These are phyloP conservation scores for Girardinichthys multiradiatus DNA, from an alignment of 2,113 vertebrate genomes.

Conservation along the genomic window DNA sequence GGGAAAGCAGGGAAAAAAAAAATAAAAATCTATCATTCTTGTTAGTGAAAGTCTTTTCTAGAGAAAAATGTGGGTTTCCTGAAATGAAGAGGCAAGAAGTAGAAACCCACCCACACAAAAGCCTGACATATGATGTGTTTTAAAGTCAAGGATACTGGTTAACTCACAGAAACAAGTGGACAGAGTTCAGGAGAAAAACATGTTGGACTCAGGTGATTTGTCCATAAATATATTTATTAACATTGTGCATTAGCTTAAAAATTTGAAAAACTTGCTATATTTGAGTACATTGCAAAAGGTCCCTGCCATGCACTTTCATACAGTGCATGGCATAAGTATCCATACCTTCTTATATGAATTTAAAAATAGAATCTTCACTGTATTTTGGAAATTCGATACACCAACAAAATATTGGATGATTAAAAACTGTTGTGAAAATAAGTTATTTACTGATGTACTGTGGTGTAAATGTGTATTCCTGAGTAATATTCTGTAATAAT, in stretches of 20 bases:
- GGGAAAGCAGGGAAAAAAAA: slow-evolving; percentile 12
- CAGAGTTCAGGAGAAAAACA: neutral
- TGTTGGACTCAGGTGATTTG: neutral
- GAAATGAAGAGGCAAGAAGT: neutral
- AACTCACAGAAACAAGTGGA: neutral
- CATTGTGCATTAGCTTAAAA: neutral
- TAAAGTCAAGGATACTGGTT: neutral
- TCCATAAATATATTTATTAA: neutral
- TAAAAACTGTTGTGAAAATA: too few species aligned
- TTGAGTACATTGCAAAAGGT: neutral
- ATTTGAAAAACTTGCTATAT: neutral
- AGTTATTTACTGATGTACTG: too few species aligned
- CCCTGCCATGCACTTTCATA: too few species aligned
- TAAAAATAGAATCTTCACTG: too few species aligned
- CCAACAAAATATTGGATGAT: too few species aligned
- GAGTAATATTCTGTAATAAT: too few species aligned
- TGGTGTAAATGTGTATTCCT: too few species aligned
- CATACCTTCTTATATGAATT: too few species aligned
- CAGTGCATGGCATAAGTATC: too few species aligned
- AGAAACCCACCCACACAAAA: slow-evolving; percentile 6
- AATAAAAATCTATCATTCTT: slow-evolving; percentile 20
- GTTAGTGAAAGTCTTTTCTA: neutral
- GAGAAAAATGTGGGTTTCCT: neutral
- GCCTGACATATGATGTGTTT: neutral
- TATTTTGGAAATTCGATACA: neutral